phyloP scores from a whole-genome alignment of 2,113 vertebrate genomes.

The Choloepus hoffmanni region DNA sequence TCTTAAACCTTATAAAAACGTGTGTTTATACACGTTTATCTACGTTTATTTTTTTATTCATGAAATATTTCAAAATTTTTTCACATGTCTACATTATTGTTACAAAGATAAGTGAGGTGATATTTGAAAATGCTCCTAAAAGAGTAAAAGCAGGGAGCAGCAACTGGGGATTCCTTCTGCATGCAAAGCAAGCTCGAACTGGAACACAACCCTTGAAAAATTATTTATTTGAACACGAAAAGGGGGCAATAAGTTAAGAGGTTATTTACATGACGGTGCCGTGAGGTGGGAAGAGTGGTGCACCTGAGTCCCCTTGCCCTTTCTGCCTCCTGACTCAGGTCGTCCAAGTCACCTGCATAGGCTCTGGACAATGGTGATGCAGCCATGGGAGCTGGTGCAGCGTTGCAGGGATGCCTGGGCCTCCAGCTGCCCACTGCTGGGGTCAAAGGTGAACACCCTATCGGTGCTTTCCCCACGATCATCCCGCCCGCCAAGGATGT shows the following conservation, averaged over 20 bases:
- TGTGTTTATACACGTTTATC: neutral
- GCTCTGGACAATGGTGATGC: slow-evolving; percentile 88
- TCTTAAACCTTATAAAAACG: neutral
- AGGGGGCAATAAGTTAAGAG: neutral
- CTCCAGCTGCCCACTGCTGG: slow-evolving; percentile 74
- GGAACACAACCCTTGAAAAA: slow-evolving; percentile 26
- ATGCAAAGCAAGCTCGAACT: neutral
- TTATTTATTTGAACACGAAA: slow-evolving; percentile 70
- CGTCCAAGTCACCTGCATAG: slow-evolving; percentile 71
- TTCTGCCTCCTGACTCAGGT: neutral
- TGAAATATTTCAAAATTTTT: neutral
- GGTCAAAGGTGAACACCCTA: slow-evolving; percentile 85
- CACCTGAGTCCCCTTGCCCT: neutral
- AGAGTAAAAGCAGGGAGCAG: neutral
- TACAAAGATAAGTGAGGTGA: neutral
- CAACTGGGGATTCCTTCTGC: neutral
- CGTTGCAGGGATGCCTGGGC: slow-evolving; percentile 83
- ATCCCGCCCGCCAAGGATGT: slow-evolving; percentile 88
- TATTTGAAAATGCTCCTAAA: neutral
- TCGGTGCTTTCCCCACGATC: slow-evolving; percentile 83
- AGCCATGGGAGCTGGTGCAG: slow-evolving; percentile 89
- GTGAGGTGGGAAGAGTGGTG: neutral
- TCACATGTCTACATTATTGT: neutral
- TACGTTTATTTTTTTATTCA: no score
- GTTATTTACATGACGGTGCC: neutral